A percentile compares a stretch with the other conserved stretches of the same genome.
Conservation (phyloP, 2,888 invertebrate species). For the Cataglyphis cursor region DNA sequence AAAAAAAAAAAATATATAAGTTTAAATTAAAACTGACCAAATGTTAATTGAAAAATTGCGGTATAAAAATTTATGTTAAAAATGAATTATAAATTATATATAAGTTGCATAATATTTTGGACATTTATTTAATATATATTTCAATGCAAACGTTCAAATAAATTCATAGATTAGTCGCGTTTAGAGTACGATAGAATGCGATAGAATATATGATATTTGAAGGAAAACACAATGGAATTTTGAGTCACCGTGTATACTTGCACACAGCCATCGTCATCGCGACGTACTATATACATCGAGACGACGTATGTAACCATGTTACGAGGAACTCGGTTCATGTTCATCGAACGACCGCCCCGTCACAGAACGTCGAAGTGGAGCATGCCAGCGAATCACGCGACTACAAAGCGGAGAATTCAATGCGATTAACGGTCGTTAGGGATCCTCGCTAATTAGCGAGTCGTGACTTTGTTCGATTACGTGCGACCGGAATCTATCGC, state of each 20-base stretch:
- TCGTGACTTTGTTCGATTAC: conserved; percentile 49
- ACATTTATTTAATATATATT: background rate
- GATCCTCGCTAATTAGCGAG: conserved; percentile 65
- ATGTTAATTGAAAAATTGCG: background rate
- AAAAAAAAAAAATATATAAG: background rate
- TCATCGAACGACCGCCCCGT: conserved; percentile 41
- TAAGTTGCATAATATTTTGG: background rate
- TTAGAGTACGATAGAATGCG: background rate
- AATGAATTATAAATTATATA: background rate
- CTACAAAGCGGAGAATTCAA: conserved; percentile 63
- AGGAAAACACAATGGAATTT: background rate
- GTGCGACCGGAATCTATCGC: background rate
- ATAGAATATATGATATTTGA: background rate
- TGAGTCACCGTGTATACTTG: conserved; percentile 30
- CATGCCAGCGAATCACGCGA: conserved; percentile 61
- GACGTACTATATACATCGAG: conserved; percentile 31
- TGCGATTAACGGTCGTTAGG: conserved; percentile 69
- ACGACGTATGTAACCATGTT: conserved; percentile 34
- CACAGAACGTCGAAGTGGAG: conserved; percentile 62
- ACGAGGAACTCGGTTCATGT: conserved; percentile 38
- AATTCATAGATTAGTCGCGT: background rate
- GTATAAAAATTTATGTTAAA: background rate
- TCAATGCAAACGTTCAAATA: background rate
- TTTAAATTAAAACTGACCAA: background rate
- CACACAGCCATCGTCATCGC: conserved; percentile 2